Evolutionary conservation across 2,888 invertebrate genomes (phyloP).

Genomic region (Drosophila crucigera): DNA sequence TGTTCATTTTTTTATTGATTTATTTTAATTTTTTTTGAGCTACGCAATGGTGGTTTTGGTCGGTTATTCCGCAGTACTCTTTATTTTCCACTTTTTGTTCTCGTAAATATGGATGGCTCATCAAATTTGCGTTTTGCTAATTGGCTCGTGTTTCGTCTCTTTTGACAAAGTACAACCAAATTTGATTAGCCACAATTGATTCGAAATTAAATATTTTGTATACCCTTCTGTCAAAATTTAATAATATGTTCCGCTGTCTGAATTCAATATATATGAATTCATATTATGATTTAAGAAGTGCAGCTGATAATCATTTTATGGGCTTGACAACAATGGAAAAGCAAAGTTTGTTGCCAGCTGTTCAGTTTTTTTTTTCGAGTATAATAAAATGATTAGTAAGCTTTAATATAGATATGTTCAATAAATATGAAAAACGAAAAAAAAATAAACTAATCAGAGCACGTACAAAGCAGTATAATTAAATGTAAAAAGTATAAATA

Average conservation of each 20-base stretch:
- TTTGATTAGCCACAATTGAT: conserved; percentile 62
- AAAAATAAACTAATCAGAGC: background rate
- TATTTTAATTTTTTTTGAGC: conserved; percentile 13
- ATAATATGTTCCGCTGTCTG: background rate
- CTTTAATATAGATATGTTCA: background rate
- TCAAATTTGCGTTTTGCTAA: conserved; percentile 65
- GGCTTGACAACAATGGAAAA: conserved; percentile 9
- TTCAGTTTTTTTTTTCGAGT: background rate
- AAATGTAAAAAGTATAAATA: background rate
- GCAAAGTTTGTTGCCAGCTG: conserved; percentile 6
- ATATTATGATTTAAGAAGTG: conserved; percentile 19
- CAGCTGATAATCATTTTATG: conserved; percentile 23
- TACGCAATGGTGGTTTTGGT: background rate
- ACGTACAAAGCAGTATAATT: background rate
- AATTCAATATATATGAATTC: background rate
- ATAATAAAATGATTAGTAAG: background rate
- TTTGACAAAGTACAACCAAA: conserved; percentile 33
- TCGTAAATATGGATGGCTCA: conserved; percentile 44
- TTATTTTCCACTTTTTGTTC: conserved; percentile 20
- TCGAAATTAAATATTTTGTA: conserved; percentile 33
- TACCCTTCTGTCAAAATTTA: no score
- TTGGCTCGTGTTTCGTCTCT: conserved; percentile 46
- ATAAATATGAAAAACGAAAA: background rate
- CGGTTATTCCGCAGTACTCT: conserved; percentile 7
- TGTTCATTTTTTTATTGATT: conserved; percentile 14